A percentile compares a stretch with the other conserved stretches of the same genome.
These are phyloP conservation scores for Trachelus tabidus DNA, from an alignment of 2,888 invertebrate species.

Conservation along the genomic window DNA sequence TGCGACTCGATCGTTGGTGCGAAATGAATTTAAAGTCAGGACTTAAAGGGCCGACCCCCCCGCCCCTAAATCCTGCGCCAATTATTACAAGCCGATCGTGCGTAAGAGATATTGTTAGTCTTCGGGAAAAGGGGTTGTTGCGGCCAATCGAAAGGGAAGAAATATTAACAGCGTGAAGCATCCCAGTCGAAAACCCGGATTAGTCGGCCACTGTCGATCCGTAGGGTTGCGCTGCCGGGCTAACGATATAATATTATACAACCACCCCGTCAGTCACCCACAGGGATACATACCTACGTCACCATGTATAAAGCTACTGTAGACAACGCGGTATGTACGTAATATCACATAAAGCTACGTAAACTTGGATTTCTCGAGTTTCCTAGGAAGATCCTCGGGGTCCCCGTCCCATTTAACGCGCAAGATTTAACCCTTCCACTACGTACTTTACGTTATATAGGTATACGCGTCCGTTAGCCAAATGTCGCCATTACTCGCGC, in stretches of 20 bases:
- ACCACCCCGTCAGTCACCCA: neutral
- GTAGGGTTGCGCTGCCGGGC: neutral
- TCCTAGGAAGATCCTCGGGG: constrained; percentile 46
- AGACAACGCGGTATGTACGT: constrained; percentile 1
- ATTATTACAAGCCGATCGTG: constrained; percentile 63
- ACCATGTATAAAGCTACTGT: constrained; percentile 6
- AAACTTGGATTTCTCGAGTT: constrained; percentile 46
- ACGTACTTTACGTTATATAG: constrained; percentile 46
- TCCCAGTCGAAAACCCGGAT: neutral
- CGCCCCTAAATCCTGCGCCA: constrained; percentile 42
- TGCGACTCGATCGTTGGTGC: constrained; percentile 57
- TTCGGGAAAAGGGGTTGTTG: constrained; percentile 26
- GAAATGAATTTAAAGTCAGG: constrained; percentile 64
- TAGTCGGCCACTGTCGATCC: neutral
- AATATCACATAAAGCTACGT: neutral
- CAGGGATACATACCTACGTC: constrained; percentile 7
- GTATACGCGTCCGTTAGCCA: constrained; percentile 5
- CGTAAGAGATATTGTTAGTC: constrained; percentile 62
- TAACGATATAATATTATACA: constrained; percentile 24
- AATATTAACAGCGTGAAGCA: constrained; percentile 20
- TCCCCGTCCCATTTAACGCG: constrained; percentile 49
- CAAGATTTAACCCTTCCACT: constrained; percentile 56
- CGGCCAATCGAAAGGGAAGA: constrained; percentile 26
- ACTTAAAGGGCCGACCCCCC: constrained; percentile 36
- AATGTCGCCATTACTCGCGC: constrained; percentile 20